Conservation (phyloP, 2,797 vertebrate species). For the Sebastes cheni region DNA sequence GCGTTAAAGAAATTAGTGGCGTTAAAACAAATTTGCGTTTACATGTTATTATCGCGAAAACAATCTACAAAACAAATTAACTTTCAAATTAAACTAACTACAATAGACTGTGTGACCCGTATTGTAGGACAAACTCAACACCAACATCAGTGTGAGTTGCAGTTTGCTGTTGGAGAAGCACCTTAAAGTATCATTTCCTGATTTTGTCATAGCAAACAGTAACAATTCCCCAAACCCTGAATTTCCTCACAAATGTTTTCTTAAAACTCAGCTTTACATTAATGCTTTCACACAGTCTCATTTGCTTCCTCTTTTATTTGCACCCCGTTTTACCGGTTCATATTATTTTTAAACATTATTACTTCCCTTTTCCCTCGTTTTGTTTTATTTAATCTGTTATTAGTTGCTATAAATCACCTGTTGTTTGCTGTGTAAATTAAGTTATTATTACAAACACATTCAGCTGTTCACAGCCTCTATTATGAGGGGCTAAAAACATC, state of each 20-base stretch:
- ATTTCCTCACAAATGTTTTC: too few species aligned
- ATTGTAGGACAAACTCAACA: too few species aligned
- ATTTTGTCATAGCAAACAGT: neutral
- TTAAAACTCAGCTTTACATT: too few species aligned
- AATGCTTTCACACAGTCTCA: too few species aligned
- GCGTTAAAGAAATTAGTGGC: too few species aligned
- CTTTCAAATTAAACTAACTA: too few species aligned
- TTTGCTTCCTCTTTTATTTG: neutral
- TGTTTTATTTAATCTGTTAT: neutral
- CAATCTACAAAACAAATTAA: too few species aligned
- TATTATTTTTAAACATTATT: neutral
- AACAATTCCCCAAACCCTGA: neutral
- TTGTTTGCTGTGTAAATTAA: neutral
- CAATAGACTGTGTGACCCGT: too few species aligned
- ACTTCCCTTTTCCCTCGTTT: neutral
- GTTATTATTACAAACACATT: neutral
- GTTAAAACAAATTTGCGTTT: too few species aligned
- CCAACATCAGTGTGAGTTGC: too few species aligned
- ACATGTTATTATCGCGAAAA: too few species aligned
- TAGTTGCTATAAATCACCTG: neutral
- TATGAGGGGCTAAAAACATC: neutral
- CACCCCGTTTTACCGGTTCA: neutral
- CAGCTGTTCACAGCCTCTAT: neutral
- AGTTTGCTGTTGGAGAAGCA: too few species aligned
- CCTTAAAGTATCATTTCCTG: neutral